Percentiles rank a stretch among this genome's conserved stretches.
Conservation (phyloP, 1,140 invertebrate species). For the Theocolax elegans region DNA sequence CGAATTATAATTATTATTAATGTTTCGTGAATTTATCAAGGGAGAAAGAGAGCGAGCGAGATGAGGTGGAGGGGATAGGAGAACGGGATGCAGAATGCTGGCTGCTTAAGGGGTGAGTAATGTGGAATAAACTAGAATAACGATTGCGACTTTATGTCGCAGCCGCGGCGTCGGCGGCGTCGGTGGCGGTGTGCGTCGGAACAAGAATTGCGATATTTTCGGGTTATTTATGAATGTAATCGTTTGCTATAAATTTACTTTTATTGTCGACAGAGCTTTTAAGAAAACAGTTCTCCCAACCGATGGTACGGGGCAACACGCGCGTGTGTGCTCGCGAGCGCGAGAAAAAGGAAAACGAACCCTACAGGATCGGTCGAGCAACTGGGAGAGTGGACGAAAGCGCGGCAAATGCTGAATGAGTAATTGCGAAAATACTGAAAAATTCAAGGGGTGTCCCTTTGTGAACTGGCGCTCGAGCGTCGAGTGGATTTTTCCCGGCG, state of each 20-base stretch:
- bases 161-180: neutral
- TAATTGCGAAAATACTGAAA: conserved; percentile 38
- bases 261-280: conserved; percentile 38
- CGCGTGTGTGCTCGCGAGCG: neutral
- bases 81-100: neutral
- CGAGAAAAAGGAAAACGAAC: no score
- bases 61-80: neutral
- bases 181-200: no score
- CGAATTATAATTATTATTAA: conserved; percentile 41
- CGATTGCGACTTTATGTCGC: conserved; percentile 35
- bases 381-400: neutral
- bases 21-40: conserved; percentile 36
- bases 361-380: no score
- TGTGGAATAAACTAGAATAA: conserved; percentile 36
- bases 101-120: conserved; percentile 26
- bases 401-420: conserved; percentile 21
- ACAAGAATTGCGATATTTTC: conserved; percentile 19
- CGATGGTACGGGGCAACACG: neutral
- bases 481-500: conserved; percentile 8
- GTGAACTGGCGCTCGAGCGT: neutral
- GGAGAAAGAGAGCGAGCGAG: neutral
- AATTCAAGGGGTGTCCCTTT: conserved; percentile 13
- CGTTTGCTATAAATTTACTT: conserved; percentile 33
- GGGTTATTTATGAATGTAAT: conserved; percentile 37
- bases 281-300: conserved; percentile 34